Evolutionary conservation across 2,797 vertebrate species (phyloP), one percentile per base, ranked within the genome.

Genomic region (Cryptoprocta ferox): DNA sequence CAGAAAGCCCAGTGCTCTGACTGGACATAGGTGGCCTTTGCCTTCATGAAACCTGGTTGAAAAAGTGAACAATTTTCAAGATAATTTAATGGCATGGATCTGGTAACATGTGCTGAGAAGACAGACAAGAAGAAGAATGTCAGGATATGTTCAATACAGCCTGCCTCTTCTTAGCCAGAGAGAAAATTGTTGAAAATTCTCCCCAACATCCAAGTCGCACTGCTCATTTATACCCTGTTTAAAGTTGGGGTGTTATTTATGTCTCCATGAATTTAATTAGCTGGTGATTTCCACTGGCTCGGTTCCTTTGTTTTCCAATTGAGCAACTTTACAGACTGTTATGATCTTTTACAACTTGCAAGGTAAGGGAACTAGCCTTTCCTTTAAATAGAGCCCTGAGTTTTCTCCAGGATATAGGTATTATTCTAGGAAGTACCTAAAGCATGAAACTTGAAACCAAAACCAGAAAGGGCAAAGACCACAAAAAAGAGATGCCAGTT

Each of bases 381-480:
- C 94, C 94, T 90, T 98, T 98, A 89, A 96, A 93, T 56, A 65
- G 85, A 95, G 91, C 89, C 96, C 93, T n/a, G 37, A 84, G 85
- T 85, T 19, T 97, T 98, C 97, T 98, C n/a, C 94, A 94, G 91
- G 78, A 53, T 73, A 97, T 91, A 87, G 84, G 94, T 97, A 89
- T 50, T 78, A 14, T 95, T 98, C 98, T 85, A 98, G 94, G 81
- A 98, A 93, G 91, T 86, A 91, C 97, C 97, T 97, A 73, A 94
- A 97, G 97, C 92, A 81, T 50, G 97, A 92, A 75, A 97, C 94
- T 97, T 97, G 65, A 24, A 97, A 97, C 92, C 95, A 59, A 98
- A 98, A 97, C 3, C 37, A 93, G 42, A 95, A 92, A 97, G 85
- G 86, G 88, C 75, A 94, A 97, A 97, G 97, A 96, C 12, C 66